Evolutionary conservation across 2,113 vertebrate species (phyloP).

Genomic region (Megaceryle maxima): DNA sequence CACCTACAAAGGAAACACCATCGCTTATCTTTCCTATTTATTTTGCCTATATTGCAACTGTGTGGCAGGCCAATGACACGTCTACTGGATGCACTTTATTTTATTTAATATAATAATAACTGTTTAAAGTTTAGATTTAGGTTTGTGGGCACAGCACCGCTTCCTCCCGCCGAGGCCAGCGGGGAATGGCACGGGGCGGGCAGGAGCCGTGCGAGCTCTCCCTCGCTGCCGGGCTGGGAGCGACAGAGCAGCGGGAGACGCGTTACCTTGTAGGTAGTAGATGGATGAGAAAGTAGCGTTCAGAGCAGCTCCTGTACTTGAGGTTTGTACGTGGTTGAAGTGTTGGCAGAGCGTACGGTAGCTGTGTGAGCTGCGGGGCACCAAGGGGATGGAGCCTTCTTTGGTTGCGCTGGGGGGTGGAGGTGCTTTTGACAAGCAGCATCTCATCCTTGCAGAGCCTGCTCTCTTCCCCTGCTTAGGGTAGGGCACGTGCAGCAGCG

Average conservation of each 20-base stretch:
- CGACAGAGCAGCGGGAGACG: neutral
- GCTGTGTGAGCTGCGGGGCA: fast-evolving
- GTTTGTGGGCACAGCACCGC: neutral
- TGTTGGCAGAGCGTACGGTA: neutral
- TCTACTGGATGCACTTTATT: constrained; percentile 70
- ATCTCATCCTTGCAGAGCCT: neutral
- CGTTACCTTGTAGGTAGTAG: neutral
- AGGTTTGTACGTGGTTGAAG: neutral
- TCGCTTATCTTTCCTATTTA: neutral
- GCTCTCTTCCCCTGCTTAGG: neutral
- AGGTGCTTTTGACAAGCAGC: neutral
- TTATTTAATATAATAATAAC: constrained; percentile 62
- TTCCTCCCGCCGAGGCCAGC: neutral
- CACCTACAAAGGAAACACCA: neutral
- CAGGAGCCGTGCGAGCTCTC: neutral
- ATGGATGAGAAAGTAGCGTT: neutral
- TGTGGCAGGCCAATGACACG: constrained; percentile 42
- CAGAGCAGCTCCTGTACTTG: neutral
- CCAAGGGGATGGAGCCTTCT: neutral
- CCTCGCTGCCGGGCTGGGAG: neutral
- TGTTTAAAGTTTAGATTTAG: constrained; percentile 31
- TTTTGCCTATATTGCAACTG: constrained; percentile 37
- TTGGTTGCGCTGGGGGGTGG: too few species aligned
- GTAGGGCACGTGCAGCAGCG: neutral
- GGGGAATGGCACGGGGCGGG: neutral